Evolutionary conservation across 2,888 invertebrate species (phyloP), one percentile per base, ranked within the genome.

Genomic region (Acleris emargana): DNA sequence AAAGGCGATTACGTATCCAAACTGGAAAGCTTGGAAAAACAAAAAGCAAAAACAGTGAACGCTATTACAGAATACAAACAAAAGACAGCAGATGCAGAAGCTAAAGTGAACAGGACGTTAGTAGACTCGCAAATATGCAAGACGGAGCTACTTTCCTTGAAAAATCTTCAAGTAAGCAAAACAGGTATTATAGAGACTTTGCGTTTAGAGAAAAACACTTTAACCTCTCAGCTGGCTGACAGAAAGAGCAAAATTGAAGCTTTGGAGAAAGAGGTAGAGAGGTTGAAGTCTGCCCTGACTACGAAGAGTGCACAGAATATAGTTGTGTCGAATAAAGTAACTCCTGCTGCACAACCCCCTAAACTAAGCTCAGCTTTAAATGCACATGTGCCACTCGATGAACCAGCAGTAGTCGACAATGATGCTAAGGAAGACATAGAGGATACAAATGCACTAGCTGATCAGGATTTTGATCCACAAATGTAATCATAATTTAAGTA

Each of bases 341-440:
- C 91, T 0, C 91, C 90, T 1, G 91, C 88, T 0, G 84, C 82
- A 1, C 86, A 84, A 50, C 89, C 91, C 5, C 89, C 86, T 0
- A 90, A 89, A 72, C 73, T 86, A 5, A 91, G 89, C 60, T 80
- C 89, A 4, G 83, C 89, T 0, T 70, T 91, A 18, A 89, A 86
- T 71, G 79, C 78, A 9, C 80, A 86, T 45, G 82, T 86, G 66
- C 85, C 84, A 22, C 75, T 88, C 0, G 85, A 89, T 69, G 91
- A 91, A 58, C 91, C 87, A 45, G 86, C 87, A 45, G 86, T 83
- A 2, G 69, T 90, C 55, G 91, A 92, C 59, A 89, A 91, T 77
- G 84, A 90, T 83, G 93, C 93, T 32, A 91, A 91, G 69, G 93
- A 93, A 74, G 93, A 92, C 67, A 79, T 91, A n/a, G 93, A 93